Base-by-base conservation (phyloP, 2,888 invertebrate species). In the Stegophylla sp. region DNA sequence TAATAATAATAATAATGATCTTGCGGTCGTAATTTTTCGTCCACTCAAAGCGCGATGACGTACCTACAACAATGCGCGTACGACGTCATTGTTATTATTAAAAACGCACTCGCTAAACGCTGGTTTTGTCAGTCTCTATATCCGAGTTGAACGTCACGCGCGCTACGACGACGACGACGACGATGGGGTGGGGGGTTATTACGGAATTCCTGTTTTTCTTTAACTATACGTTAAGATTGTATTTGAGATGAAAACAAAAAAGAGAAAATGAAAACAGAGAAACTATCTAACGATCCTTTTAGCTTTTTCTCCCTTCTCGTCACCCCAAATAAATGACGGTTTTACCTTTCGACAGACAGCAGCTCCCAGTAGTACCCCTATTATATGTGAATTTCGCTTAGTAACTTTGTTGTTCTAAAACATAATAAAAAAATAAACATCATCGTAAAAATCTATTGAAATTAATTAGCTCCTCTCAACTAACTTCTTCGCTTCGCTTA, bases 341-440 rank as follows among this genome's bases (percentile, higher is more conserved):
- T 75, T 75, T 75, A 51, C 51, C 41, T 53, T 41, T 53, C n/a
- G 1, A 12, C 63, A 34, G 48, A 74, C 74, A 74, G 63, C 63
- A 34, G 7, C 3, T 34, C 34, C 34, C 34, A 34, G 7, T 34
- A 34, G n/a, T n/a, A 63, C 61, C 34, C 63, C 17, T 51, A 26
- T 23, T 13, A 34, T 45, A 28, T 28, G 17, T 23, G 9, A 20
- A n/a, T 74, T 63, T 23, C 23, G 63, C 20, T 63, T 48, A 45
- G 45, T n/a, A 48, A 73, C 20, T 61, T 20, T 12, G n/a, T 61
- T 73, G 5, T 26, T 43, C 20, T 26, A 43, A 34, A 5, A 13
- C 34, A 34, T 59, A 10, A 26, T n/a, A 3, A 69, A 9, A 48
- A 56, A 56, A 23, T 10, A 26, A 56, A 23, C 12, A 41, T 15